Evolutionary conservation across 2,888 invertebrate species (phyloP), one percentile per base, ranked within the genome.

Genomic region (Parascotia fuliginaria): DNA sequence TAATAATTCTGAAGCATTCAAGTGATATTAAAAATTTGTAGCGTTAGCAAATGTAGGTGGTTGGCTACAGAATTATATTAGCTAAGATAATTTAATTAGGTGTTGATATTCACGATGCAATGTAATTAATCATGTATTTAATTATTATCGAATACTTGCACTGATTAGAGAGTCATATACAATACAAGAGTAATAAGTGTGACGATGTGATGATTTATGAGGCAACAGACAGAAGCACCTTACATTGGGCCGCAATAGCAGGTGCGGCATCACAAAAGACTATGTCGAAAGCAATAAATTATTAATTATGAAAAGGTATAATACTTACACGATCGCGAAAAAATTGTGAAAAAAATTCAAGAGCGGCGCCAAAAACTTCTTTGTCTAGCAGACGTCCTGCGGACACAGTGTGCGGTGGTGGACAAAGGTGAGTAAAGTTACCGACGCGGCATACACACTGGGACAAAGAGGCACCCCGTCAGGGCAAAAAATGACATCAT

Each of bases 401-500:
- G 74, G 88, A 60, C 73, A 46, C 77, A 71, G 74, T 73, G 75
- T 76, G 80, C 79, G 79, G 76, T 71, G 59, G 49, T 63, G 75
- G 67, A 83, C 79, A 86, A 88, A 83, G 81, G 66, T 70, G 76
- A 70, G 78, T 68, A 77, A 81, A 77, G 79, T 77, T 79, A 78
- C 84, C 85, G 86, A 76, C 77, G 74, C 81, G 79, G 80, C 70
- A 63, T 55, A 66, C 79, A 81, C 79, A 76, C 71, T 76, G 84
- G 87, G 81, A 84, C 85, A 85, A 89, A 88, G 79, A 74, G 75
- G 77, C 80, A 77, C 85, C 85, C 86, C 79, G 82, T 72, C 76
- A 78, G 77, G 82, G 89, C 90, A 91, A 91, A 91, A 91, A 91
- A 91, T 91, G 87, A 90, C 89, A 89, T 91, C 91, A 91, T 92